phyloP scores from a whole-genome alignment of 2,113 vertebrate genomes.

The Leucoraja erinaceus region DNA sequence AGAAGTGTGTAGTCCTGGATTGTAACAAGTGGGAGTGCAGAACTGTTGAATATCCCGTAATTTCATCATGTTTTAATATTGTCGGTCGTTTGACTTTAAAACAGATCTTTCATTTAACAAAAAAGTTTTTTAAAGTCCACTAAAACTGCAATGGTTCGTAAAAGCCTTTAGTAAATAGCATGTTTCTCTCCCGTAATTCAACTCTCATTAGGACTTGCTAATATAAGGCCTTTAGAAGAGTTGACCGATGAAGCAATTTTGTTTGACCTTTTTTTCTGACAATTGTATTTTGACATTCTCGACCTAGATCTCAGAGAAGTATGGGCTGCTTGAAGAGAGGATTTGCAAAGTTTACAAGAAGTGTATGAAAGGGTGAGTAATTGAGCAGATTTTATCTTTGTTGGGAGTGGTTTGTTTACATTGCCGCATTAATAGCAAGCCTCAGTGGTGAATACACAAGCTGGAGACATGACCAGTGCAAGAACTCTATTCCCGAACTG shows the following conservation, averaged over 20 bases:
- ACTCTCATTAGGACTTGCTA: background rate
- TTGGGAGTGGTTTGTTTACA: background rate
- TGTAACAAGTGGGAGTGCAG: background rate
- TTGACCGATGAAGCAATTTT: slow-evolving; percentile 4
- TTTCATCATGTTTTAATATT: background rate
- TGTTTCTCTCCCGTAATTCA: background rate
- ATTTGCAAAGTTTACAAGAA: slow-evolving; percentile 97
- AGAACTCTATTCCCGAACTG: background rate
- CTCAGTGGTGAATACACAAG: background rate
- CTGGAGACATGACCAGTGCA: background rate
- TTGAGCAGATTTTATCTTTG: slow-evolving; percentile 1
- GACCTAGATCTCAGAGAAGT: slow-evolving; percentile 93
- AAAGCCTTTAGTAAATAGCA: background rate
- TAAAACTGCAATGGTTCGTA: background rate
- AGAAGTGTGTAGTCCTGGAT: background rate
- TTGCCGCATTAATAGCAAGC: background rate
- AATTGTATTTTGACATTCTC: slow-evolving; percentile 38
- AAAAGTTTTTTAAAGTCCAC: background rate
- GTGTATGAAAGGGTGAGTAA: slow-evolving; percentile 92
- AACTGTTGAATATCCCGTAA: background rate
- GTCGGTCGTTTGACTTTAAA: background rate
- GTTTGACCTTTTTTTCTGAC: background rate
- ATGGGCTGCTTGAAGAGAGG: slow-evolving; percentile 82
- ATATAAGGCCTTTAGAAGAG: background rate
- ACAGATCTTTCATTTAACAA: background rate